These are phyloP conservation scores for Cataglyphis livida DNA, from an alignment of 2,888 invertebrate genomes.

Conservation along the genomic window DNA sequence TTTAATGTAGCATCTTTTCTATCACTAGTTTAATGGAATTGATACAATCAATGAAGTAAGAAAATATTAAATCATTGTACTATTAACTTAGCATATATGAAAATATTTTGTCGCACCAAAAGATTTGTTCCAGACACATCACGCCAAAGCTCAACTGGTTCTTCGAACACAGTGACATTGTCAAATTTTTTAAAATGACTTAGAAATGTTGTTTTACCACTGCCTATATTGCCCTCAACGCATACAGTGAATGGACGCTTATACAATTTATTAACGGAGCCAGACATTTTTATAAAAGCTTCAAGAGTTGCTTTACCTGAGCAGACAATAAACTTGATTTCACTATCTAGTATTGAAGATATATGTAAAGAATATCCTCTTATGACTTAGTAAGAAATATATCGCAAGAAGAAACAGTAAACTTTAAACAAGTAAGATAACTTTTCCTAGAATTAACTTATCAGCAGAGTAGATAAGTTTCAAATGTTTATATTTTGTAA, in stretches of 20 bases:
- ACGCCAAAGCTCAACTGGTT: conserved; percentile 95
- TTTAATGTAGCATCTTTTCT: not conserved
- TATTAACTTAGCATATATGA: not conserved
- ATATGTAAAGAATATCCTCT: not conserved
- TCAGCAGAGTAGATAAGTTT: not conserved
- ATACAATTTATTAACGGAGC: conserved; percentile 65
- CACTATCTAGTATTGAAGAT: not conserved
- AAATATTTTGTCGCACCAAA: conserved; percentile 85
- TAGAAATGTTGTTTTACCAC: conserved; percentile 95
- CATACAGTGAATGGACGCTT: conserved; percentile 92
- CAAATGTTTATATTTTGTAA: not conserved
- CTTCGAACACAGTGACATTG: conserved; percentile 89
- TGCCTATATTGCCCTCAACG: conserved; percentile 96
- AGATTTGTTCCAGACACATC: conserved; percentile 93
- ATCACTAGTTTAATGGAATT: not conserved
- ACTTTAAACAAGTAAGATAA: not conserved
- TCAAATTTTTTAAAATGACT: conserved; percentile 92
- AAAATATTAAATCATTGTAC: not conserved
- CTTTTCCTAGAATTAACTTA: not conserved
- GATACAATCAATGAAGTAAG: not conserved
- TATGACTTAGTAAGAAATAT: not conserved
- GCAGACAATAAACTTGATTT: not conserved
- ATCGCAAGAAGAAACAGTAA: not conserved
- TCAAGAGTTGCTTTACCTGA: conserved; percentile 33
- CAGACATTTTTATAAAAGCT: conserved; percentile 67